Evolutionary conservation across 2,888 invertebrate species (phyloP).

Genomic region (Schizotus pectinicornis): DNA sequence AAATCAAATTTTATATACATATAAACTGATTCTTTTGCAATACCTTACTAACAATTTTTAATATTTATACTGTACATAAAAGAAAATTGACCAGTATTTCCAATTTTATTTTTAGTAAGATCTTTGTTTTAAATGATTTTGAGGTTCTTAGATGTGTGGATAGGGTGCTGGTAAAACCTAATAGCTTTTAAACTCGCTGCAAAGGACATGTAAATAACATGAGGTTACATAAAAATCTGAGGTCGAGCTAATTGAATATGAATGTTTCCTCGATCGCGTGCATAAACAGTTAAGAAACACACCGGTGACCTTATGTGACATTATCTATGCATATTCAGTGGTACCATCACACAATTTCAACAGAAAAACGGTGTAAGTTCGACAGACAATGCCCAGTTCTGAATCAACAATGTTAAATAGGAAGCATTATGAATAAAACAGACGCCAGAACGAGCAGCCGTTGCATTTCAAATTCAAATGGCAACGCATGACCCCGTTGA

Average conservation of each 20-base stretch:
- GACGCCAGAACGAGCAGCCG: not conserved
- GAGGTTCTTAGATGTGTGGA: too few species aligned
- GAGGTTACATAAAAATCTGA: constrained; percentile 17
- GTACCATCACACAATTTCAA: constrained; percentile 1
- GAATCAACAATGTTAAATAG: constrained; percentile 12
- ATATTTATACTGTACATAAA: too few species aligned
- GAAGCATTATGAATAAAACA: constrained; percentile 17
- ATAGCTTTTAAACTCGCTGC: constrained; percentile 11
- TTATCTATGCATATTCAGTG: constrained; percentile 22
- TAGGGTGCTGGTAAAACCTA: constrained; percentile 5
- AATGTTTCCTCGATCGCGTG: constrained; percentile 25
- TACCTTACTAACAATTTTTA: too few species aligned
- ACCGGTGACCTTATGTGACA: constrained; percentile 14
- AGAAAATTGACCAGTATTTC: too few species aligned
- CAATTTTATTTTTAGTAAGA: too few species aligned
- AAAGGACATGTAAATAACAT: constrained; percentile 14
- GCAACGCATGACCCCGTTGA: too few species aligned
- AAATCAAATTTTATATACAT: too few species aligned
- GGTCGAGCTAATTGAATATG: constrained; percentile 36
- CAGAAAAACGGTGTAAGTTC: too few species aligned
- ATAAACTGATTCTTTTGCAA: too few species aligned
- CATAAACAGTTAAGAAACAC: not conserved
- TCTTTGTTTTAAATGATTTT: too few species aligned
- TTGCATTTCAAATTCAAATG: constrained; percentile 17
- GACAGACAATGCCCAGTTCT: too few species aligned